These are phyloP conservation scores for Thecocarcelia acutangulata DNA, from an alignment of 2,888 invertebrate species.

Conservation along the genomic window DNA sequence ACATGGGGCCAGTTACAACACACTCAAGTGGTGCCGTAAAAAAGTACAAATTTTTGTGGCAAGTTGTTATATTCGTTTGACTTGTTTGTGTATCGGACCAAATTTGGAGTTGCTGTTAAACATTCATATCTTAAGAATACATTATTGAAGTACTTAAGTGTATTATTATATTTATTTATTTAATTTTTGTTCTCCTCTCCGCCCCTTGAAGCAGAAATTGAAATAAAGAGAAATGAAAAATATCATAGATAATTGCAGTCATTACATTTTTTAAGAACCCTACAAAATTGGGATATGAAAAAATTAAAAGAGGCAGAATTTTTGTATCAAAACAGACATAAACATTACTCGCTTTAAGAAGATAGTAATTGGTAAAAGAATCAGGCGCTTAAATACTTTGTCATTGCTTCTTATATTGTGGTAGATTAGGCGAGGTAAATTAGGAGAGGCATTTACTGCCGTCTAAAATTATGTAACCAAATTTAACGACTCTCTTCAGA, in stretches of 20 bases:
- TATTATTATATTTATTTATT: conserved; percentile 58
- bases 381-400: too few species aligned
- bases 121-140: conserved; percentile 32
- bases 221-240: conserved; percentile 34
- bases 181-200: neutral
- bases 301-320: too few species aligned
- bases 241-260: conserved; percentile 38
- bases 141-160: conserved; percentile 68
- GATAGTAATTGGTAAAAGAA: too few species aligned
- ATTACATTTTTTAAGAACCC: conserved; percentile 10
- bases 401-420: too few species aligned
- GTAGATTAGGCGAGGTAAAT: too few species aligned
- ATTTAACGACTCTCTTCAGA: too few species aligned
- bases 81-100: neutral
- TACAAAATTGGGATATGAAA: neutral
- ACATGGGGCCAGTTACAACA: conserved; percentile 54
- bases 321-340: neutral
- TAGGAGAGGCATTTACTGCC: too few species aligned
- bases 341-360: neutral
- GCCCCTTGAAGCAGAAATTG: conserved; percentile 2
- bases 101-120: neutral
- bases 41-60: conserved; percentile 13
- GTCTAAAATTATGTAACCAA: too few species aligned
- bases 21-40: conserved; percentile 35
- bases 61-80: conserved; percentile 13